phyloP scores from a whole-genome alignment of 1,140 invertebrate genomes.

The Aporrectodea caliginosa region DNA sequence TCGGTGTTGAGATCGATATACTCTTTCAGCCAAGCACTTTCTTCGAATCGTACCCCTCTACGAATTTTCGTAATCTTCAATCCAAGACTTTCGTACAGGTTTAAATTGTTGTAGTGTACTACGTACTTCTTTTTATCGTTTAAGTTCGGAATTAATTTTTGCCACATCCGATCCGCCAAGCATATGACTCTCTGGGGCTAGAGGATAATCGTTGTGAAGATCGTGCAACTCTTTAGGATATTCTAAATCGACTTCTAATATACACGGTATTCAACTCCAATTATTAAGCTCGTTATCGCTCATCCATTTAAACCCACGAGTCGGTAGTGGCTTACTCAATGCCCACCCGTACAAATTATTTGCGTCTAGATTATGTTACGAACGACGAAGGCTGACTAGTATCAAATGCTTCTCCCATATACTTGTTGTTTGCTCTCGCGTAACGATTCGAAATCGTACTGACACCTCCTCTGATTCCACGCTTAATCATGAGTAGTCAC shows the following conservation, averaged over 20 bases:
- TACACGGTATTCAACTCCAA: conserved; percentile 54
- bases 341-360: conserved; percentile 45
- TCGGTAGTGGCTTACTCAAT: conserved; percentile 34
- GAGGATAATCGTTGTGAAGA: conserved; percentile 58
- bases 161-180: not conserved
- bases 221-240: conserved; percentile 57
- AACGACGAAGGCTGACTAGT: conserved; percentile 33
- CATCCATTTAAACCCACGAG: conserved; percentile 50
- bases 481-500: conserved; percentile 42
- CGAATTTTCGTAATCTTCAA: conserved; percentile 35
- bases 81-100: conserved; percentile 32
- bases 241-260: conserved; percentile 56
- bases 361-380: conserved; percentile 39
- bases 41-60: conserved; percentile 29
- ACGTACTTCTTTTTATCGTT: conserved; percentile 35
- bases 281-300: conserved; percentile 39
- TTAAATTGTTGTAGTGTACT: conserved; percentile 33
- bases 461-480: conserved; percentile 40
- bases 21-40: conserved; percentile 30
- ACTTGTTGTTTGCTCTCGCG: conserved; percentile 41
- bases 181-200: conserved; percentile 48
- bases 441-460: conserved; percentile 36
- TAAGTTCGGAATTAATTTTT: conserved; percentile 37
- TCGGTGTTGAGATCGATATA: conserved; percentile 40
- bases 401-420: conserved; percentile 34